phyloP scores from a whole-genome alignment of 2,888 invertebrate genomes.

The Trichopria drosophilae region DNA sequence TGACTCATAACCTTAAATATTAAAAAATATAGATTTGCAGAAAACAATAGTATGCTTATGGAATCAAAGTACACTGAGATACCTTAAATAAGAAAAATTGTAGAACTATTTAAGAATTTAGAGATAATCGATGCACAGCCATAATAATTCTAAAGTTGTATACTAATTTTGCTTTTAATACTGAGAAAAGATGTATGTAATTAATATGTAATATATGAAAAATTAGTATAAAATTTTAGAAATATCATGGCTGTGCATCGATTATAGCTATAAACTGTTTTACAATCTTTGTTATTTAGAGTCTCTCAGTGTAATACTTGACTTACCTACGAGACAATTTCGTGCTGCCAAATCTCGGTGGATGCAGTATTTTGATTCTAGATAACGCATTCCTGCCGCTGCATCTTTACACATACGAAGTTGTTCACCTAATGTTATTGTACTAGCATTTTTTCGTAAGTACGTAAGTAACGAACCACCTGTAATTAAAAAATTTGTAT shows the following conservation, averaged over 20 bases:
- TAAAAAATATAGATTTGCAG: not conserved
- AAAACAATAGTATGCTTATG: too few species aligned
- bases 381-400: constrained; percentile 91
- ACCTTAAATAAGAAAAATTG: too few species aligned
- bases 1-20: constrained; percentile 73
- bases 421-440: constrained; percentile 69
- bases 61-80: too few species aligned
- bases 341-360: constrained; percentile 94
- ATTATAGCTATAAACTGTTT: too few species aligned
- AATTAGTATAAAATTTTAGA: constrained; percentile 1
- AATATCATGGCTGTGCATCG: too few species aligned
- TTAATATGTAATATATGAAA: constrained; percentile 2
- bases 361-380: constrained; percentile 94
- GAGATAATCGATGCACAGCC: too few species aligned
- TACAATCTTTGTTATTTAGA: too few species aligned
- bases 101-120: too few species aligned
- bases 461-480: constrained; percentile 90
- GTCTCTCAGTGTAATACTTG: too few species aligned
- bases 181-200: too few species aligned
- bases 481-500: constrained; percentile 44
- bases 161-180: too few species aligned
- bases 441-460: constrained; percentile 76
- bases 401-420: constrained; percentile 93
- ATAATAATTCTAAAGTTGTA: too few species aligned
- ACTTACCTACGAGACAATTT: constrained; percentile 82